phyloP scores from a whole-genome alignment of 2,113 vertebrate genomes.

The Osmerus mordax region DNA sequence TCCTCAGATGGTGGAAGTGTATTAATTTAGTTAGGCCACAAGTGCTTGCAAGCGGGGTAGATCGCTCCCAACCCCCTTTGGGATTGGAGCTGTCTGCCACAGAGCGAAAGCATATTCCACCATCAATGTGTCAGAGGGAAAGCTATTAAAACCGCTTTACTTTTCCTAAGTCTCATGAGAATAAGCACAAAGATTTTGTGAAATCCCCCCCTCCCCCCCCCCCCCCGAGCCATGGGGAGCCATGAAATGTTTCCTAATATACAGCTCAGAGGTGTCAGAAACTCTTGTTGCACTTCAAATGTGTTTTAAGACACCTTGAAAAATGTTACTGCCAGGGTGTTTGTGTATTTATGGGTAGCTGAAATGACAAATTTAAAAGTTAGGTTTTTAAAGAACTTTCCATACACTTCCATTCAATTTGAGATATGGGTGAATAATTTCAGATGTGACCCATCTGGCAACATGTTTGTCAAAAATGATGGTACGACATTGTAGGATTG shows the following conservation, averaged over 20 bases:
- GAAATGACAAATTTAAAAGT: constrained; percentile 51
- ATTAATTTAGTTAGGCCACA: constrained; percentile 52
- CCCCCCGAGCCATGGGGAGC: neutral
- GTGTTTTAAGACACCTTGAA: neutral
- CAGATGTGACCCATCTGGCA: constrained; percentile 1
- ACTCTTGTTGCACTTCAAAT: constrained; percentile 44
- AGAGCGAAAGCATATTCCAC: constrained; percentile 59
- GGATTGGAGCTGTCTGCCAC: constrained; percentile 60
- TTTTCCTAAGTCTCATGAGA: constrained; percentile 68
- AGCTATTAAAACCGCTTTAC: constrained; percentile 72
- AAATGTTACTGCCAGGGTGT: constrained; percentile 13
- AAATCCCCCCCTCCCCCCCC: constrained; percentile 53
- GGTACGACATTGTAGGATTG: neutral
- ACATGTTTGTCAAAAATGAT: neutral
- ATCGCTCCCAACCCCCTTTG: constrained; percentile 14
- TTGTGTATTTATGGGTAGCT: constrained; percentile 52
- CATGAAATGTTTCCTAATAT: constrained; percentile 59
- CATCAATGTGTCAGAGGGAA: constrained; percentile 67
- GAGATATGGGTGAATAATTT: no score
- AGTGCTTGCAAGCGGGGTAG: constrained; percentile 39
- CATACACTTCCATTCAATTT: constrained; percentile 10
- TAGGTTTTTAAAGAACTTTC: constrained; percentile 39
- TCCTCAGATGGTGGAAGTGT: constrained; percentile 59
- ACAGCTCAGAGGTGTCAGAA: constrained; percentile 59
- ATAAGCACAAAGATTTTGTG: constrained; percentile 71